phyloP scores from a whole-genome alignment of 2,113 vertebrate species.

The Melanostigma gelatinosum region DNA sequence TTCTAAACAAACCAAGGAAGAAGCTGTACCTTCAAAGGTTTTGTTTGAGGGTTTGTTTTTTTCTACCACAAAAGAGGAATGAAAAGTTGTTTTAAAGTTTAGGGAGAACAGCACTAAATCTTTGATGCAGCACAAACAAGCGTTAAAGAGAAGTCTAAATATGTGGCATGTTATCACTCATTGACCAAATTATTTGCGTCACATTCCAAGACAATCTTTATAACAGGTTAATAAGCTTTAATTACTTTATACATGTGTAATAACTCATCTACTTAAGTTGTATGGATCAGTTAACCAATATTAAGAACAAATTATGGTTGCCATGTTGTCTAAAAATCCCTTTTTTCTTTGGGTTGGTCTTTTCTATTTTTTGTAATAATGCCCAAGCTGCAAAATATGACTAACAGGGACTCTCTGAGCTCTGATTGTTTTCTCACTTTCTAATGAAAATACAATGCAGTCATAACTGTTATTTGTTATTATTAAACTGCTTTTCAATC shows the following conservation, averaged over 20 bases:
- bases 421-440: not conserved
- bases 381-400: no score
- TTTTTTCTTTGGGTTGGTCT: not conserved
- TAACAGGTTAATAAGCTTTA: not conserved
- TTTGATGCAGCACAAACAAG: constrained; percentile 60
- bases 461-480: not conserved
- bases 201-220: not conserved
- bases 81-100: constrained; percentile 47
- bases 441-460: not conserved
- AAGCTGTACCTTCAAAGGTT: constrained; percentile 63
- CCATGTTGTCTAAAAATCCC: not conserved
- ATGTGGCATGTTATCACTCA: no score
- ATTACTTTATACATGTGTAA: not conserved
- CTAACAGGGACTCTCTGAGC: not conserved
- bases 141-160: constrained; percentile 28
- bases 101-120: constrained; percentile 35
- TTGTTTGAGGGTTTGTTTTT: not conserved
- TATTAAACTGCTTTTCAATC: not conserved
- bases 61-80: constrained; percentile 3
- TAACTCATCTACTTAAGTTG: not conserved
- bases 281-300: not conserved
- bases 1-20: constrained; percentile 57
- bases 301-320: not conserved
- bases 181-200: not conserved
- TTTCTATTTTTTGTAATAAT: not conserved